Percentiles rank a stretch among this genome's conserved stretches.
Evolutionary conservation across 2,113 vertebrate species (phyloP).

Genomic region (Heloderma charlesbogerti): DNA sequence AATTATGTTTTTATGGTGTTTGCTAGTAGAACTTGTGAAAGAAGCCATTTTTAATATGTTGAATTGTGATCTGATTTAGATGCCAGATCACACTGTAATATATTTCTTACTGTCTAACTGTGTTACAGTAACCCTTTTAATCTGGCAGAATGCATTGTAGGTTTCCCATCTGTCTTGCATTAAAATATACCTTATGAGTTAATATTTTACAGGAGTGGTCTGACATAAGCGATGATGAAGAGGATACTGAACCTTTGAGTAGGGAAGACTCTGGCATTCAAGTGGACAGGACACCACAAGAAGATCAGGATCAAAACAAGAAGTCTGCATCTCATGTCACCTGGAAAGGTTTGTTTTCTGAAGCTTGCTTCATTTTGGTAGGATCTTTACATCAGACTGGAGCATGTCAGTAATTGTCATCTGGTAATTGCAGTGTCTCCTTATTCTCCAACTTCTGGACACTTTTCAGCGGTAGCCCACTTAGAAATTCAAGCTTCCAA

Average conservation of each 20-base stretch:
- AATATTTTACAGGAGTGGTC: conserved; percentile 87
- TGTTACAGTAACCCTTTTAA: not conserved
- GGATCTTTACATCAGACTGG: not conserved
- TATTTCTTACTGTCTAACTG: not conserved
- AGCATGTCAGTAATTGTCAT: not conserved
- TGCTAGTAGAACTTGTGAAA: not conserved
- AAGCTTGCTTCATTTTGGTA: not conserved
- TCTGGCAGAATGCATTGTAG: not conserved
- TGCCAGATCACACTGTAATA: not conserved
- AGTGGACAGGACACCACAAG: conserved; percentile 91
- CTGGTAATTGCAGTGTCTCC: not conserved
- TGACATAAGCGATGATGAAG: conserved; percentile 92
- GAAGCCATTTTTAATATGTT: not conserved
- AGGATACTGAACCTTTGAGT: conserved; percentile 89
- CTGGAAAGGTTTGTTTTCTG: conserved; percentile 79
- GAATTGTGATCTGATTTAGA: not conserved
- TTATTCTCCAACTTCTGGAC: too few relatives aligned
- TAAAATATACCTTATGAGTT: conserved; percentile 17
- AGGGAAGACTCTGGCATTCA: conserved; percentile 98
- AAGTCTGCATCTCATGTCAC: conserved; percentile 75
- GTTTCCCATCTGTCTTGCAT: not conserved
- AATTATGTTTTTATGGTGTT: not conserved
- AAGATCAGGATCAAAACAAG: conserved; percentile 87
- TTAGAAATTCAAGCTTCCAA: not conserved
- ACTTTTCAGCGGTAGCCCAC: too few relatives aligned